Percentiles rank a stretch among this genome's conserved stretches.
Evolutionary conservation across 2,113 vertebrate genomes (phyloP).

Genomic region (Brachypodius melanocephalos): DNA sequence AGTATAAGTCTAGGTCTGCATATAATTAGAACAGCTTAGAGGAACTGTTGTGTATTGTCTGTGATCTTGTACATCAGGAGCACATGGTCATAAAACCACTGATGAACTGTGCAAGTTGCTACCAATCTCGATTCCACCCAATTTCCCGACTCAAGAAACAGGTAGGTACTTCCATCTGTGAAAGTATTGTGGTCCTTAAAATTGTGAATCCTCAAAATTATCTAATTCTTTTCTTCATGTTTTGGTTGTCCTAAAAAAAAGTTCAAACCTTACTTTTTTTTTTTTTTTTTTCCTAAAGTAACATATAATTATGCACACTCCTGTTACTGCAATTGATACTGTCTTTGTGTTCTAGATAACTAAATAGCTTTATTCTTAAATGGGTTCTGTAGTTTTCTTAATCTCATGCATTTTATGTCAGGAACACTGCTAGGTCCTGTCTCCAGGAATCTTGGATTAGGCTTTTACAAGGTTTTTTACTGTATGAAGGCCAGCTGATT

Average conservation of each 20-base stretch:
- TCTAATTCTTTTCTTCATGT: not conserved
- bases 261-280: not conserved
- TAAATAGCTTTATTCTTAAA: not conserved
- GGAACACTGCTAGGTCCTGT: not conserved
- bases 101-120: slow-evolving; percentile 34
- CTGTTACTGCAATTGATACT: not conserved
- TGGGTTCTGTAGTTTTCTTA: not conserved
- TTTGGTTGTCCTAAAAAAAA: not conserved
- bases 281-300: not conserved
- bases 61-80: slow-evolving; percentile 61
- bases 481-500: not conserved
- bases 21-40: not conserved
- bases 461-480: not conserved
- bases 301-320: not conserved
- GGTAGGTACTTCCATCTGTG: slow-evolving; percentile 27
- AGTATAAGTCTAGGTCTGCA: not conserved
- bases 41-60: not conserved
- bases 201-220: not conserved
- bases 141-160: slow-evolving; percentile 66
- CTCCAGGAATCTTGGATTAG: not conserved
- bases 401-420: not conserved
- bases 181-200: not conserved
- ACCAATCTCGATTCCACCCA: slow-evolving; percentile 74
- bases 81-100: not conserved
- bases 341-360: not conserved